These are phyloP conservation scores for Disparrhopalites patrizii DNA, from an alignment of 2,888 invertebrate genomes.

Conservation along the genomic window DNA sequence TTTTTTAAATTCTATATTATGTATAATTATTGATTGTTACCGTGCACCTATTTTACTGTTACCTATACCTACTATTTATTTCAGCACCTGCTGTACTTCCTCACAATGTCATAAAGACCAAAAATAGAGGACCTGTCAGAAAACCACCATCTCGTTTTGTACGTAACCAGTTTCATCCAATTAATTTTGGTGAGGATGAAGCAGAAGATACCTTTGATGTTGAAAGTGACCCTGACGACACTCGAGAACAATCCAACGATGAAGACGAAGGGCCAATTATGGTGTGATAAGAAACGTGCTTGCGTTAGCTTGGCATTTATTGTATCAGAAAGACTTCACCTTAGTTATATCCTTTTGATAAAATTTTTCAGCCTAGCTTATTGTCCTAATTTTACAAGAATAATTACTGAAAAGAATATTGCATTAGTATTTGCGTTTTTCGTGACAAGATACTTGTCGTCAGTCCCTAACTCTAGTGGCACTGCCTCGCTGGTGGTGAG, in stretches of 20 bases:
- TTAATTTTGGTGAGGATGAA: constrained; percentile 48
- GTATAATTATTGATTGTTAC: not conserved
- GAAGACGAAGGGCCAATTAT: constrained; percentile 27
- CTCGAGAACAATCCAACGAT: constrained; percentile 23
- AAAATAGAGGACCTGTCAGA: constrained; percentile 45
- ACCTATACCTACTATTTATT: constrained; percentile 14
- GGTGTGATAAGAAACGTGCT: constrained; percentile 15
- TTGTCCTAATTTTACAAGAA: too few species aligned
- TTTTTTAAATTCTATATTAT: not conserved
- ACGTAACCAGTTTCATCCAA: constrained; percentile 39
- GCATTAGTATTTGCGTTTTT: too few species aligned
- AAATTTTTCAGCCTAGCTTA: too few species aligned
- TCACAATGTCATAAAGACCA: constrained; percentile 42
- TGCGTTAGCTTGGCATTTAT: too few species aligned
- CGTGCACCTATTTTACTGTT: not conserved
- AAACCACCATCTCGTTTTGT: constrained; percentile 47
- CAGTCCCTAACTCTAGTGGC: too few species aligned
- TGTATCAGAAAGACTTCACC: too few species aligned
- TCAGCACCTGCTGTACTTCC: constrained; percentile 33
- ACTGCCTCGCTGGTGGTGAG: too few species aligned
- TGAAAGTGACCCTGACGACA: constrained; percentile 22
- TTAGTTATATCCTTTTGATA: too few species aligned
- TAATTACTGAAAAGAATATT: too few species aligned
- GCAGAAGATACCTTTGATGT: constrained; percentile 24
- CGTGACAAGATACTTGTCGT: too few species aligned